Percentiles rank a stretch among this genome's conserved stretches.
These are phyloP conservation scores for Calyptomena viridis DNA, from an alignment of 2,113 vertebrate species.

Conservation along the genomic window DNA sequence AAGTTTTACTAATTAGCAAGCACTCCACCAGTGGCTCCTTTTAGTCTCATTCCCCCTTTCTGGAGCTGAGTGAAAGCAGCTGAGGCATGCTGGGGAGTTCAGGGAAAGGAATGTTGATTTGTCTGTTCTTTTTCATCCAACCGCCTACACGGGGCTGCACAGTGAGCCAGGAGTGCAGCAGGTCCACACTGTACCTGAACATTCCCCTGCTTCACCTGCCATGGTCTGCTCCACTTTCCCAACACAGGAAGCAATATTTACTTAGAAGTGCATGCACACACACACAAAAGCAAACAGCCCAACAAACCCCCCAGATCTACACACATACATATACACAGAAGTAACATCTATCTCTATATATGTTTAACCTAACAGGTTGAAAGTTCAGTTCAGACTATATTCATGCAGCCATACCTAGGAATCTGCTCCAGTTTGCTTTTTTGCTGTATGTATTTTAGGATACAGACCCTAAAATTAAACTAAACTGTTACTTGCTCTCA, in stretches of 20 bases:
- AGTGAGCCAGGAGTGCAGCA: not conserved
- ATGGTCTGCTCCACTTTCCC: not conserved
- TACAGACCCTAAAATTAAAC: not conserved
- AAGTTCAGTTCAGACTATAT: not conserved
- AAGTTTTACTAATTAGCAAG: constrained; percentile 70
- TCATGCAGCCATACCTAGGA: not conserved
- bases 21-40: constrained; percentile 23
- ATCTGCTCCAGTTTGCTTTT: not conserved
- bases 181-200: not conserved
- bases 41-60: constrained; percentile 55
- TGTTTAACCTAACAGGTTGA: not conserved
- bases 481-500: not conserved
- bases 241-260: not conserved
- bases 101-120: constrained; percentile 59
- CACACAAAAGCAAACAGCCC: not conserved
- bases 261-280: not conserved
- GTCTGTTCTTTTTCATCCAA: constrained; percentile 46
- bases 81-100: constrained; percentile 43
- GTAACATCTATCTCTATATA: not conserved
- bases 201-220: not conserved
- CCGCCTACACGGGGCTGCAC: not conserved
- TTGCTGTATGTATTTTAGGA: not conserved
- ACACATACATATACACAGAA: not conserved
- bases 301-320: not conserved
- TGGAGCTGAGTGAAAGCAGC: constrained; percentile 65